Base-by-base conservation (phyloP, 2,888 invertebrate genomes). In the Ormyrus nitidulus region DNA sequence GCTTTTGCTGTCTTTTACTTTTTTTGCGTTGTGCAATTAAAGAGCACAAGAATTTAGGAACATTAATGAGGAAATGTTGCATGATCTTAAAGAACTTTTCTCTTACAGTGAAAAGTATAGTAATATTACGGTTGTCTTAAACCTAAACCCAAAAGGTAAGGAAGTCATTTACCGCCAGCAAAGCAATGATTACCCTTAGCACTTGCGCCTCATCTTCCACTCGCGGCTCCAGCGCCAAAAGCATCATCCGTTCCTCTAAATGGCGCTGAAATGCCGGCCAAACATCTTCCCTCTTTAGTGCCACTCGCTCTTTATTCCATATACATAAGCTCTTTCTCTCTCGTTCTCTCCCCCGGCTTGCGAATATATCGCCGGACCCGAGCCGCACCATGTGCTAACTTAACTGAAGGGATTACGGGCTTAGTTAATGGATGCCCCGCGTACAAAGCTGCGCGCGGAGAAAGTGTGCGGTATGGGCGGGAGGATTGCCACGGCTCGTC, bases 371-470 rank as follows among this genome's bases (percentile, higher is more conserved):
- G 75, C 9, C 44, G 56, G 77, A 54, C 19, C 71, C 83, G 19
- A 77, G 58, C 79, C 72, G 84, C 84, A 89, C 89, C 89, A 90
- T 89, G 89, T 90, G 89, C 88, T 89, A 88, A 89, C 89, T 89
- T 89, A 88, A 88, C 88, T 85, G 87, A 86, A 87, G 88, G 87
- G 89, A 89, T 90, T 90, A 90, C 86, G 84, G 86, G 89, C 87
- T 89, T 89, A 89, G 89, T 88, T 90, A 89, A 90, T 89, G 89
- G 89, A 89, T 87, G 88, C 87, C 85, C 82, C 85, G 83, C 66
- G 66, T 48, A 66, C 59, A 19, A 19, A 19, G 19, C 19, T 19
- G 59, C 54, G 5, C 8, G 62, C 49, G 56, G 54, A 65, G 72
- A 64, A 72, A 72, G 70, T 49, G 65, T 46, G 19, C 8, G 48